Evolutionary conservation across 2,113 vertebrate genomes (phyloP).

Genomic region (Irena cyanogastra): DNA sequence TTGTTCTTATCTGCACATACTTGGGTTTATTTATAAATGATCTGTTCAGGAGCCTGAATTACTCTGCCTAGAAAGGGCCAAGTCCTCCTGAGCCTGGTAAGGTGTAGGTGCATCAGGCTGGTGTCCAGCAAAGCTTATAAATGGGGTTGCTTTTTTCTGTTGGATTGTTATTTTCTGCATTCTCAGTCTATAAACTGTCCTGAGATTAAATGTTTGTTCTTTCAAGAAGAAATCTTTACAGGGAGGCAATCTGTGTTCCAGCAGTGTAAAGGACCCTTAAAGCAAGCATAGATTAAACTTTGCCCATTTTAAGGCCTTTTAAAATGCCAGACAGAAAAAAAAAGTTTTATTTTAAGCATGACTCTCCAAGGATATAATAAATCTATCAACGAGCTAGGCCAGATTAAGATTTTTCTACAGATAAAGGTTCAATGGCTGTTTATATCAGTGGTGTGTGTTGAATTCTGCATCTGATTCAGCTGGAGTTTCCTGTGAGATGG

Average conservation of each 20-base stretch:
- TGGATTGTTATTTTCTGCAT: not conserved
- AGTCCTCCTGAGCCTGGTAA: not conserved
- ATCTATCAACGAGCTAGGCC: not conserved
- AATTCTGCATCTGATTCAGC: not conserved
- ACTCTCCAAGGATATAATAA: not conserved
- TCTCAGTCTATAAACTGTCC: not conserved
- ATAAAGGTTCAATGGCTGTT: not conserved
- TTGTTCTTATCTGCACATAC: constrained; percentile 3
- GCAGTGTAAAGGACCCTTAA: not conserved
- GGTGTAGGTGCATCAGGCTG: not conserved
- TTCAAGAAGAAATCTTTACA: not conserved
- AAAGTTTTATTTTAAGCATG: not conserved
- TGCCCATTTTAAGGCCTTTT: not conserved
- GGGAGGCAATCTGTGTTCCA: not conserved
- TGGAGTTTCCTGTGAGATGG: not conserved
- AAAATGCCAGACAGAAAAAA: not conserved
- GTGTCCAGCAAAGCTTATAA: not conserved
- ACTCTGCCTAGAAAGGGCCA: not conserved
- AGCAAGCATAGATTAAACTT: not conserved
- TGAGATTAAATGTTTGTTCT: not conserved
- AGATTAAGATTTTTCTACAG: not conserved
- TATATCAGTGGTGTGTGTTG: not conserved
- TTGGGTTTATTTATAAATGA: not conserved
- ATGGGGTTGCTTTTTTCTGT: not conserved
- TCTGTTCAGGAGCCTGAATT: not conserved